Percentiles rank a stretch among this genome's conserved stretches.
Conservation (phyloP, 2,888 invertebrate species). For the Hydrotaea cyrtoneurina region DNA sequence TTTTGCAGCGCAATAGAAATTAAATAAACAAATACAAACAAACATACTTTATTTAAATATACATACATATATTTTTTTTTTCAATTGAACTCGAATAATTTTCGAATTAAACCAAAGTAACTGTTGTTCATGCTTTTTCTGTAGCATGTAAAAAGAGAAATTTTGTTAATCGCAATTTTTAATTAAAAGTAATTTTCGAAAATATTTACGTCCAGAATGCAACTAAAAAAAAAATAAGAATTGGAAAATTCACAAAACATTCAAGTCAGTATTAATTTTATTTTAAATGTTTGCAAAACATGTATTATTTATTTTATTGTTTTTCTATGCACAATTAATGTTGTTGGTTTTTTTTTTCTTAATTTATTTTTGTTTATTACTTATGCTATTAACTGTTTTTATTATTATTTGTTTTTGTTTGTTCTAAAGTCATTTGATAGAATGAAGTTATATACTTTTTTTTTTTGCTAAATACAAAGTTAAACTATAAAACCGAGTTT, state of each 20-base stretch:
- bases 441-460: neutral
- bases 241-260: neutral
- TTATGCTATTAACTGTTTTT: neutral
- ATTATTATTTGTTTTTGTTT: neutral
- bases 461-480: constrained; percentile 12
- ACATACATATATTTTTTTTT: constrained; percentile 16
- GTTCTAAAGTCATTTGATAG: neutral
- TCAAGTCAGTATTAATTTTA: constrained; percentile 11
- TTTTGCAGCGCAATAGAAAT: constrained; percentile 19
- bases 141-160: neutral
- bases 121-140: constrained; percentile 7
- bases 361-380: constrained; percentile 8
- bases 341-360: neutral
- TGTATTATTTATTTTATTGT: neutral
- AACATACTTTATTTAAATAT: constrained; percentile 22
- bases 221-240: neutral
- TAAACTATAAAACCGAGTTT: neutral
- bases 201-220: neutral
- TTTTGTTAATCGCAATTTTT: neutral
- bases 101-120: neutral
- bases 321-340: neutral
- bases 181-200: constrained; percentile 11
- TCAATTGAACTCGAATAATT: constrained; percentile 4
- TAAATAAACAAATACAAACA: too few relatives aligned
- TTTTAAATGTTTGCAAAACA: neutral